phyloP scores from a whole-genome alignment of 2,797 vertebrate species.

The Harpagifer antarcticus region DNA sequence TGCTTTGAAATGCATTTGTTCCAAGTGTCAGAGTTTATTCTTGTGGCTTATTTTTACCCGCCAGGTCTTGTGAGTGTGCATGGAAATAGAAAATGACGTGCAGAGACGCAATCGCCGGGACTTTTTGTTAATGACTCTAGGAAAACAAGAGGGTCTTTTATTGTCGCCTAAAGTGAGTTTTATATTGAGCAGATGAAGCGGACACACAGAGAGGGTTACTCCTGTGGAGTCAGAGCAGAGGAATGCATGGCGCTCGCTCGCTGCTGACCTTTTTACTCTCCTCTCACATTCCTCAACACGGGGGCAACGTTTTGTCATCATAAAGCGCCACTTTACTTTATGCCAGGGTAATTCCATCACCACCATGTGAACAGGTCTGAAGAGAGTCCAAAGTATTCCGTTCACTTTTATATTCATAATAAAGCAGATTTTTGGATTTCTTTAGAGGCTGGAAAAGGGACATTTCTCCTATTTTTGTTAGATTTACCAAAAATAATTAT shows the following conservation, averaged over 20 bases:
- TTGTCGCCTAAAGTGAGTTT: background rate
- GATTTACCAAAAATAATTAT: too few species aligned
- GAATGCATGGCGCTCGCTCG: constrained; percentile 62
- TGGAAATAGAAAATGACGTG: constrained; percentile 66
- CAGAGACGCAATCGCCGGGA: constrained; percentile 33
- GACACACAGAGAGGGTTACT: constrained; percentile 55
- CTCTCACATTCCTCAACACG: constrained; percentile 73
- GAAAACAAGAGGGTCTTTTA: constrained; percentile 2
- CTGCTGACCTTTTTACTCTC: constrained; percentile 72
- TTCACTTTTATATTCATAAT: too few species aligned
- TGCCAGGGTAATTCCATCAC: constrained; percentile 74
- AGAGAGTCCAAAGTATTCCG: too few species aligned
- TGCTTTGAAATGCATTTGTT: constrained; percentile 67
- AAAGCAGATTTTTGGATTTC: too few species aligned
- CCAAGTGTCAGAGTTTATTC: constrained; percentile 23
- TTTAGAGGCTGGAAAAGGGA: too few species aligned
- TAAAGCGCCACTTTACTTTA: constrained; percentile 59
- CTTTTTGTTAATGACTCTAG: constrained; percentile 8
- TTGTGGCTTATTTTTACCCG: constrained; percentile 59
- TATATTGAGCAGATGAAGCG: constrained; percentile 17
- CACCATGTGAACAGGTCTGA: constrained; percentile 52
- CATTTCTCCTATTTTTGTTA: too few species aligned
- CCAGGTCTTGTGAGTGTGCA: constrained; percentile 69
- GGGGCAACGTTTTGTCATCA: constrained; percentile 71
- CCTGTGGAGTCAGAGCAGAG: constrained; percentile 70